Evolutionary conservation across 2,797 vertebrate species (phyloP).

Genomic region (Bufotes viridis): DNA sequence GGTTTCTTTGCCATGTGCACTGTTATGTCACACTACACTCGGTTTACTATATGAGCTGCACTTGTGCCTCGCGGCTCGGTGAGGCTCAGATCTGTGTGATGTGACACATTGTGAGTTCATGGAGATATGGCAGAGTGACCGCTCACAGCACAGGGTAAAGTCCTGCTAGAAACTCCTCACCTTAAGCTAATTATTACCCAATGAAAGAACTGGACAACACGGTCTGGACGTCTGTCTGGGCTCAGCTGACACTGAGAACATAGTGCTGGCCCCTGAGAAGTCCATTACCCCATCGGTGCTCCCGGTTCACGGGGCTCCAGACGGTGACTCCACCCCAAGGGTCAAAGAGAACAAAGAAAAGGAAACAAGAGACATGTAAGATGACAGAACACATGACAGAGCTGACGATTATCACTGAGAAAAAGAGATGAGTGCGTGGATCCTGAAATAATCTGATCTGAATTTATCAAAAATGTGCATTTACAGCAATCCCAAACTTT

Average conservation of each 20-base stretch:
- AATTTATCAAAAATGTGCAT: too few species aligned
- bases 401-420: too few species aligned
- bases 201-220: not conserved
- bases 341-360: not conserved
- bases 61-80: not conserved
- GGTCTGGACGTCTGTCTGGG: not conserved
- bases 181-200: conserved; percentile 11
- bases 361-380: not conserved
- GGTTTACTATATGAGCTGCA: not conserved
- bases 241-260: not conserved
- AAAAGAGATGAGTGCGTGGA: too few species aligned
- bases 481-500: too few species aligned
- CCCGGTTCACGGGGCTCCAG: not conserved
- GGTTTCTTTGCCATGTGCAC: too few species aligned
- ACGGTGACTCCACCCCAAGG: not conserved
- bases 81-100: not conserved
- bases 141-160: not conserved
- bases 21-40: not conserved
- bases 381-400: not conserved
- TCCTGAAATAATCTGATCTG: too few species aligned
- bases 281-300: not conserved
- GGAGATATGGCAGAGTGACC: conserved; percentile 15
- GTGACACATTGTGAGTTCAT: not conserved
- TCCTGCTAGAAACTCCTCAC: not conserved
- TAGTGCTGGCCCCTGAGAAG: not conserved